Percentiles rank a stretch among this genome's conserved stretches.
Conservation (phyloP, 1,140 invertebrate species). For the Meloidogyne chitwoodi region DNA sequence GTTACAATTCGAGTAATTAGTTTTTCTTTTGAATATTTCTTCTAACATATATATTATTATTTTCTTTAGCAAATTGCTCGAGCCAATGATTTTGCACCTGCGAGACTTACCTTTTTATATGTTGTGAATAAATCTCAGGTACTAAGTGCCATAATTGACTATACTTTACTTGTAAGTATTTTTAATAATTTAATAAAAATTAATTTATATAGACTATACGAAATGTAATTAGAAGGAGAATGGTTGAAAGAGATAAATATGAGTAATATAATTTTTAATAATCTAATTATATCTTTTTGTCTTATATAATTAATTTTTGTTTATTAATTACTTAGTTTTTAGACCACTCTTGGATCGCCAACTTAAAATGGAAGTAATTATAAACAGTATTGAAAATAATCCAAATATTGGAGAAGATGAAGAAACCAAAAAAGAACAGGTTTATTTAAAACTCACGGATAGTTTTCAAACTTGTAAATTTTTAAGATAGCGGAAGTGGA, state of each 20-base stretch:
- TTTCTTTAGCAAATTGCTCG: slow-evolving; percentile 23
- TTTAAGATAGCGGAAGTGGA: slow-evolving; percentile 27
- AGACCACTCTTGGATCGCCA: slow-evolving; percentile 29
- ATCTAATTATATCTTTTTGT: too few species aligned
- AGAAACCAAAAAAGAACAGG: slow-evolving; percentile 34
- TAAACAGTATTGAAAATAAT: slow-evolving; percentile 24
- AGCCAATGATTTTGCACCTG: slow-evolving; percentile 35
- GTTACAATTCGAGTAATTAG: slow-evolving; percentile 34
- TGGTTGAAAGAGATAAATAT: slow-evolving; percentile 24
- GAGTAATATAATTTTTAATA: slow-evolving; percentile 3
- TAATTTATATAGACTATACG: slow-evolving; percentile 12
- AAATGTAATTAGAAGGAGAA: slow-evolving; percentile 33
- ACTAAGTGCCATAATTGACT: slow-evolving; percentile 24
- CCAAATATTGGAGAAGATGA: slow-evolving; percentile 20
- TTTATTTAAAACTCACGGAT: background rate
- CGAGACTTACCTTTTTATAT: slow-evolving; percentile 25
- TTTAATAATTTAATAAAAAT: background rate
- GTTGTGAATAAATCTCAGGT: slow-evolving; percentile 16
- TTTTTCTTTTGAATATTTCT: slow-evolving; percentile 12
- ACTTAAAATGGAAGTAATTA: slow-evolving; percentile 34
- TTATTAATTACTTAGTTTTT: background rate
- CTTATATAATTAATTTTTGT: too few species aligned
- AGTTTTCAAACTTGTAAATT: background rate
- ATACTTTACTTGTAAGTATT: slow-evolving; percentile 16
- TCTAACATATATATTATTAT: background rate